Conservation (phyloP, 2,797 vertebrate genomes). For the Emydoidea blandingii region DNA sequence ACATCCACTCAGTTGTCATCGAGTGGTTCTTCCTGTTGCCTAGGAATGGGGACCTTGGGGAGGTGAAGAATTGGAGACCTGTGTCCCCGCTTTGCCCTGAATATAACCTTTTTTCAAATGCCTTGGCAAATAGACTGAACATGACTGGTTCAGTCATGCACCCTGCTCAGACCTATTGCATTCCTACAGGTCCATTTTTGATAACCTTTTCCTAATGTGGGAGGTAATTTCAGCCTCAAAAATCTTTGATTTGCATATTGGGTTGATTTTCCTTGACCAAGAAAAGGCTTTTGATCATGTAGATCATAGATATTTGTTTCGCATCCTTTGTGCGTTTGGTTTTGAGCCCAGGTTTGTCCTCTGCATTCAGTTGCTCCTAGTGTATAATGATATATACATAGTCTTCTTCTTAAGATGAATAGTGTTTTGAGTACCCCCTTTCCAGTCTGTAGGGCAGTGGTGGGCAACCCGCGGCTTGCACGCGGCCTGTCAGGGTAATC, state of each 20-base stretch:
- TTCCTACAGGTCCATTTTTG: not conserved
- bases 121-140: no score
- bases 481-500: no score
- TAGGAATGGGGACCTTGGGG: not conserved
- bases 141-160: not conserved
- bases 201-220: not conserved
- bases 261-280: not conserved
- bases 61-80: not conserved
- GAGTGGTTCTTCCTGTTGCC: not conserved
- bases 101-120: not conserved
- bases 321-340: not conserved
- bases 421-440: not conserved
- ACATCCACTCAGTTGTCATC: not conserved
- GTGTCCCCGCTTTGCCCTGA: not conserved
- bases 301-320: not conserved
- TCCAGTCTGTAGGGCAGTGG: not conserved
- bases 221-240: not conserved
- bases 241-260: not conserved
- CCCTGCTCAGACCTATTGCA: not conserved
- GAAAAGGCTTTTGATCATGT: not conserved
- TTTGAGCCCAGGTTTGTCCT: not conserved
- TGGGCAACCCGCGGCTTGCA: no score
- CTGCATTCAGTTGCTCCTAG: not conserved
- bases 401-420: not conserved
- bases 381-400: no score